These are phyloP conservation scores for Pseudomyrmex dendroicus DNA, from an alignment of 1,140 invertebrate species.

Conservation along the genomic window DNA sequence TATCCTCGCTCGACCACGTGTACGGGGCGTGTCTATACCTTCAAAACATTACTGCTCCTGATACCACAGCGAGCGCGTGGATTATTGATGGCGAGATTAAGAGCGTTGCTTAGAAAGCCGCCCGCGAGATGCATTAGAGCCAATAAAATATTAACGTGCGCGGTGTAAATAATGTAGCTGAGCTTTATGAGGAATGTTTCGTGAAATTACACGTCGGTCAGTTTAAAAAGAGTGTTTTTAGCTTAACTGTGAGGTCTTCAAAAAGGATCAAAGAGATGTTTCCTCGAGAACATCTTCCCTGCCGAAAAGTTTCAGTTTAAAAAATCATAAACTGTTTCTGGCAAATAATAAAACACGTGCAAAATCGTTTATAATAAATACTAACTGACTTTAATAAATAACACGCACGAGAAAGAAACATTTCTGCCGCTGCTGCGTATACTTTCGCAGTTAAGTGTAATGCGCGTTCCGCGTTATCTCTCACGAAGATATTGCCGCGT, in stretches of 20 bases:
- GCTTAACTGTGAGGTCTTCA: too few relatives aligned
- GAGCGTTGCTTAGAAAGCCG: conserved; percentile 45
- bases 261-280: too few relatives aligned
- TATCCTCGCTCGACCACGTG: conserved; percentile 32
- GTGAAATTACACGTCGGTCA: not conserved
- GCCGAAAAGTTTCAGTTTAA: too few relatives aligned
- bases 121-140: conserved; percentile 5
- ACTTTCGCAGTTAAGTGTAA: conserved; percentile 23
- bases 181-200: too few relatives aligned
- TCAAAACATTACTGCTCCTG: conserved; percentile 40
- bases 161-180: not conserved
- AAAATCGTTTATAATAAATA: not conserved
- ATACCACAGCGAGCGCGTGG: conserved; percentile 7
- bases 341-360: too few relatives aligned
- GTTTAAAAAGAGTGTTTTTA: not conserved
- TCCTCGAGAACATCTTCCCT: too few relatives aligned
- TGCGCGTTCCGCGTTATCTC: conserved; percentile 31
- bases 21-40: not conserved
- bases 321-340: too few relatives aligned
- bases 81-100: conserved; percentile 47
- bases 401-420: not conserved
- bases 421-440: conserved; percentile 9
- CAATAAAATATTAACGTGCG: conserved; percentile 36
- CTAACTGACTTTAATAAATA: not conserved
- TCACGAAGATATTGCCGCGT: conserved; percentile 20